Evolutionary conservation across 1,140 invertebrate genomes (phyloP).

Genomic region (Sarcophaga peregrina): DNA sequence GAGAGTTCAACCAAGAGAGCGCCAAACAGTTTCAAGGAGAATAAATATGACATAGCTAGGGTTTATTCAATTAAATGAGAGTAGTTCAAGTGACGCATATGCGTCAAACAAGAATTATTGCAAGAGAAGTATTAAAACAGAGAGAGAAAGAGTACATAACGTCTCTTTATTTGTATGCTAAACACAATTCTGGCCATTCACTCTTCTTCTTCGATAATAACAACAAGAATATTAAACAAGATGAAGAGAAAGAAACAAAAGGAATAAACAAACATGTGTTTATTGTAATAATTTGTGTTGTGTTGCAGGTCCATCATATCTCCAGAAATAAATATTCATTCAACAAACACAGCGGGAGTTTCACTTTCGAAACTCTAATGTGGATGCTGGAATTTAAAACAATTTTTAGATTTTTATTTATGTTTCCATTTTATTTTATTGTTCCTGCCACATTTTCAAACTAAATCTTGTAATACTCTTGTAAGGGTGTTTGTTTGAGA

Average conservation of each 20-base stretch:
- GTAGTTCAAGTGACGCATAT: not conserved
- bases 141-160: not conserved
- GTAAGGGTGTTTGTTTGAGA: slow-evolving; percentile 17
- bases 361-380: slow-evolving; percentile 39
- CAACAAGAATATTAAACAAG: not conserved
- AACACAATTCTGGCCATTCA: not conserved
- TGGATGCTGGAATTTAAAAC: not conserved
- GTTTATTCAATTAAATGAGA: not conserved
- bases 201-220: not conserved
- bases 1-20: not conserved
- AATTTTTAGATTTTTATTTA: not conserved
- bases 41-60: not conserved
- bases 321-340: not conserved
- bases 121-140: not conserved
- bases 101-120: slow-evolving; percentile 9
- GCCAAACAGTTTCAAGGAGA: not conserved
- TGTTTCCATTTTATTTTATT: no score
- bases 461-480: no score
- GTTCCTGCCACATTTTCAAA: no score
- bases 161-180: not conserved
- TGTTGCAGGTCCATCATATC: not conserved
- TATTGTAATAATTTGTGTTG: not conserved
- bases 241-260: not conserved
- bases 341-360: slow-evolving; percentile 10
- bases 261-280: slow-evolving; percentile 13